Percentiles rank a stretch among this genome's conserved stretches.
phyloP scores from a whole-genome alignment of 2,888 invertebrate genomes.

The Podotricha telesiphe region DNA sequence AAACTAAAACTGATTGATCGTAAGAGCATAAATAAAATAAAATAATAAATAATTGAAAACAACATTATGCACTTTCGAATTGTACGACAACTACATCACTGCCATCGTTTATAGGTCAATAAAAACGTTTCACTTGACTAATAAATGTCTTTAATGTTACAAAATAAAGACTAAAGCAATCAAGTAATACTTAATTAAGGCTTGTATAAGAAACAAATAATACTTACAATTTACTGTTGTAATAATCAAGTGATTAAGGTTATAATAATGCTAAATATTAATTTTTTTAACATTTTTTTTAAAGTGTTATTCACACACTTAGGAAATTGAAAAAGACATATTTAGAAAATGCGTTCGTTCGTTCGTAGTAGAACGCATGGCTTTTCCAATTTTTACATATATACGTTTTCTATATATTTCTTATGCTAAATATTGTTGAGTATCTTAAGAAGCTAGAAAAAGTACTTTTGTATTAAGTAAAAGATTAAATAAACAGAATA shows the following conservation, averaged over 20 bases:
- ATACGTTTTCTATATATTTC: too few relatives aligned
- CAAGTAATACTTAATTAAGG: conserved; percentile 5
- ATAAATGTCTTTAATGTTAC: background rate
- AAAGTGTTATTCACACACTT: too few relatives aligned
- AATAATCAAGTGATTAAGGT: background rate
- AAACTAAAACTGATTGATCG: background rate
- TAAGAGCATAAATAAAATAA: background rate
- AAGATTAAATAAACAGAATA: too few relatives aligned
- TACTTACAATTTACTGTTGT: background rate
- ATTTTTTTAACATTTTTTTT: too few relatives aligned
- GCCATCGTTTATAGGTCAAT: conserved; percentile 12
- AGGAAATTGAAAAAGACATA: too few relatives aligned
- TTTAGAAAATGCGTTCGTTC: too few relatives aligned
- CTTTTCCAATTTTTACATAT: too few relatives aligned
- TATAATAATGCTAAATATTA: background rate
- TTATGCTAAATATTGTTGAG: background rate
- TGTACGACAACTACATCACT: background rate
- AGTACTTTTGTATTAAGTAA: too few relatives aligned
- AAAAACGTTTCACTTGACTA: conserved; percentile 8
- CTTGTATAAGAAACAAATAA: background rate
- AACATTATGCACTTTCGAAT: conserved; percentile 8
- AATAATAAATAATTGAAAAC: too few relatives aligned
- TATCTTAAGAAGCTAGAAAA: background rate
- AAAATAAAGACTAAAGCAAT: conserved; percentile 15
- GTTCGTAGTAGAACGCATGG: too few relatives aligned